These are phyloP conservation scores for Cataglyphis cursor DNA, from an alignment of 2,888 invertebrate genomes.

Conservation along the genomic window DNA sequence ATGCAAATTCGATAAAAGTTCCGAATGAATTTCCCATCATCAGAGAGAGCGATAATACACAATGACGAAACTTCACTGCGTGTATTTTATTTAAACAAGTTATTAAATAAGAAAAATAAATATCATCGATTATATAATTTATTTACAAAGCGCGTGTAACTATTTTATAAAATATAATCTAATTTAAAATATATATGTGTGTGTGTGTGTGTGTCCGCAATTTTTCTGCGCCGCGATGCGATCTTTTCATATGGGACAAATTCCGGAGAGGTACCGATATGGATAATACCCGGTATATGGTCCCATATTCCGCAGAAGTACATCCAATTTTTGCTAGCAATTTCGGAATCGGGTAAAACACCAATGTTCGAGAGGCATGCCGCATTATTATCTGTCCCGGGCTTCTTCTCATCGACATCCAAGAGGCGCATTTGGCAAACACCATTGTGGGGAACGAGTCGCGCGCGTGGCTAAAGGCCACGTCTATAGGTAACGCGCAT, in stretches of 20 bases:
- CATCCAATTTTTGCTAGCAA: slow-evolving; percentile 49
- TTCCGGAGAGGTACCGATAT: slow-evolving; percentile 6
- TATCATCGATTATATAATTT: not conserved
- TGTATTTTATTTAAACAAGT: not conserved
- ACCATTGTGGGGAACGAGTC: slow-evolving; percentile 25
- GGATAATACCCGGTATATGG: slow-evolving; percentile 40
- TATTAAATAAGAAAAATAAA: not conserved
- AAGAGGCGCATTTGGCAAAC: slow-evolving; percentile 43
- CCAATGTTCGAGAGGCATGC: slow-evolving; percentile 44
- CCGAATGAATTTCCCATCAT: slow-evolving; percentile 26
- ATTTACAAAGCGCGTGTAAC: not conserved
- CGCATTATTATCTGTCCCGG: slow-evolving; percentile 45
- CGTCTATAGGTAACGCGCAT: slow-evolving; percentile 39
- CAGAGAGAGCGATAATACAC: slow-evolving; percentile 1
- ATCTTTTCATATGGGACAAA: not conserved
- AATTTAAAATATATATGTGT: slow-evolving; percentile 9
- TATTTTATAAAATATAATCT: not conserved
- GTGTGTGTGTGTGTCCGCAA: not conserved
- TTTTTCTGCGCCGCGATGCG: not conserved
- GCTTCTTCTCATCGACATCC: slow-evolving; percentile 26
- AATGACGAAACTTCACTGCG: not conserved
- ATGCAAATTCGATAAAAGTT: slow-evolving; percentile 36
- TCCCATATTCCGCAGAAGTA: slow-evolving; percentile 30
- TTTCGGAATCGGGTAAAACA: slow-evolving; percentile 47
- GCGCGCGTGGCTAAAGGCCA: slow-evolving; percentile 24